Base-by-base conservation (phyloP, 1,140 invertebrate genomes). In the Fopius arisanus region DNA sequence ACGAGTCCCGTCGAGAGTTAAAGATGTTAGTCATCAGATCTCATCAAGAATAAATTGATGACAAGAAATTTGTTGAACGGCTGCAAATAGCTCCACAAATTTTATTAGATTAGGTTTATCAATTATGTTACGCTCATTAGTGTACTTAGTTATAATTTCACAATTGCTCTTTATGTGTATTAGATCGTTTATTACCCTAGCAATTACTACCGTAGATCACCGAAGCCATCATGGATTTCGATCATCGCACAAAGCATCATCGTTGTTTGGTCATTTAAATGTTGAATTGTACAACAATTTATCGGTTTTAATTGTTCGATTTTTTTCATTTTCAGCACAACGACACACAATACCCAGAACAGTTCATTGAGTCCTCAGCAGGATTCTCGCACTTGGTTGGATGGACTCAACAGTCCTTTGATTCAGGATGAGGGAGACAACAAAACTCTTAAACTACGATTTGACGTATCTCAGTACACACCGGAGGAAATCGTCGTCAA, bases 401-500 rank as follows among this genome's bases (percentile, higher is more conserved):
- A 94, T 77, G 93, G 94, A 48, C 90, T 97, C 37, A 96, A 96
- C 88, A 97, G 96, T n/a, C 96, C 96, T 3, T 90, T 98, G 37
- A 97, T 98, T 84, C 92, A 94, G 81, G 94, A 97, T 76, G 95
- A 96, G 84, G 95, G 95, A 23, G 94, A 96, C 80, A 95, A 92
- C 89, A 97, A 97, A 88, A 92, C 92, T 82, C 89, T 97, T 41
- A 97, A 97, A 84, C 90, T 97, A 16, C 91, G 96, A 81, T 98
- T 98, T 86, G 96, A 98, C 82, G 96, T 98, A 62, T 96, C 95
- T 83, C 95, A 97, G 88, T 97, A 97, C 86, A 93, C 94, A 62
- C 96, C 96, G 10, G 96, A 98, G 83, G 96, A 98, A 90, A 97
- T 98, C 84, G 95, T 97, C 79, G 96, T 98, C 68, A 98, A 98